Conservation (phyloP, 2,113 vertebrate genomes). For the Chionomys nivalis region DNA sequence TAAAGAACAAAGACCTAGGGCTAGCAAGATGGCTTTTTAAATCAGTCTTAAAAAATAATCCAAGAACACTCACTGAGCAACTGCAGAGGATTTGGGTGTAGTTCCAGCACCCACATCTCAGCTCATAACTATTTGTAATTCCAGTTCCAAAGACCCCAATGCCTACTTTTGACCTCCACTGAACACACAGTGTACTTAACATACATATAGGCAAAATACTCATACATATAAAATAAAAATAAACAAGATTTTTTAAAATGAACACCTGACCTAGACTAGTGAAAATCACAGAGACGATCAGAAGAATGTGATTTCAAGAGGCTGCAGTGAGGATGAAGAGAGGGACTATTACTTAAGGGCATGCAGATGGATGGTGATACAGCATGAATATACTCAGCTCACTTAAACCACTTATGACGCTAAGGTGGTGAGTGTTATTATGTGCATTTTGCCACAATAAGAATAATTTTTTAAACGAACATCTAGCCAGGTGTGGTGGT, state of each 20-base stretch:
- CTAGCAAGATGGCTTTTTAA: too few relatives aligned
- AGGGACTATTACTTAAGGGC: background rate
- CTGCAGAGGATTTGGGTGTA: background rate
- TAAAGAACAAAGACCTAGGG: slow-evolving; percentile 1
- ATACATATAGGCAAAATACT: background rate
- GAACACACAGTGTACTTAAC: background rate
- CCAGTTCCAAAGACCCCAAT: background rate
- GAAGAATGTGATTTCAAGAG: background rate
- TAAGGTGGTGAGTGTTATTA: background rate
- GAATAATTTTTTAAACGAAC: background rate
- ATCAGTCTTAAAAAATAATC: too few relatives aligned
- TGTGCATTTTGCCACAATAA: background rate
- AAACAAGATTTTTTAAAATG: background rate
- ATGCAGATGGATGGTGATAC: background rate
- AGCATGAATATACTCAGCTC: background rate
- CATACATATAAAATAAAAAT: background rate
- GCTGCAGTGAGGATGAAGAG: background rate
- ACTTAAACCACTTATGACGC: background rate
- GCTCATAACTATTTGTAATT: background rate
- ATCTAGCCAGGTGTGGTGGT: background rate
- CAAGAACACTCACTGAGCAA: background rate
- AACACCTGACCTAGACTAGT: background rate
- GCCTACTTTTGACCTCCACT: background rate
- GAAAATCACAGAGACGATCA: background rate
- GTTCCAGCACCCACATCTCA: background rate